Evolutionary conservation across 2,113 vertebrate species (phyloP).

Genomic region (Delphinus delphis): DNA sequence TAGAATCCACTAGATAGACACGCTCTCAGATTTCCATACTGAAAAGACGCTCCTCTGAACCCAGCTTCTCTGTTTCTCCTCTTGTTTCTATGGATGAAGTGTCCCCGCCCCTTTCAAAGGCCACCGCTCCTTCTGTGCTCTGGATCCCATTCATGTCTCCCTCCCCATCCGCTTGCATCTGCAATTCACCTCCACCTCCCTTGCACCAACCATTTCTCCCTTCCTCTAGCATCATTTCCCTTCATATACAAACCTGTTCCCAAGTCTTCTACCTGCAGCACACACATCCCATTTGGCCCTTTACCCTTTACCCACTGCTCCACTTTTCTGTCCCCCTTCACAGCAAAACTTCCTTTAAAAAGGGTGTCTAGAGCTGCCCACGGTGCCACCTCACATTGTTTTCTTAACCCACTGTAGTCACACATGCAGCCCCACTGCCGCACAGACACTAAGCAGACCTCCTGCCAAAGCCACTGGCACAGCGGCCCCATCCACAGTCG

Average conservation of each 20-base stretch:
- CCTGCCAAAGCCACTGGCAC: background rate
- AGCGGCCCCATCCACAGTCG: background rate
- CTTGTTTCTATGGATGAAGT: background rate
- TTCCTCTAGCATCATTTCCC: background rate
- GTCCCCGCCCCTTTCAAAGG: background rate
- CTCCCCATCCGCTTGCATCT: background rate
- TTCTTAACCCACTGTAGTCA: background rate
- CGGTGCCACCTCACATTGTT: background rate
- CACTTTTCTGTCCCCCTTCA: background rate
- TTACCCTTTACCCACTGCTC: background rate
- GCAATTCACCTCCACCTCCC: background rate
- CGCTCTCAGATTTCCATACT: background rate
- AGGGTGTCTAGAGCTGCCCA: too few relatives aligned
- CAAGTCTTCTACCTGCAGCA: background rate
- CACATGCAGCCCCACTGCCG: accelerated
- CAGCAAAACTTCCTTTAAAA: background rate
- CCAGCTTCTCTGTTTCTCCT: background rate
- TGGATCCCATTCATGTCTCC: background rate
- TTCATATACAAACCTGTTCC: background rate
- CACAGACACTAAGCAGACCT: background rate
- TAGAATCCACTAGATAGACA: background rate
- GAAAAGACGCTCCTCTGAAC: background rate
- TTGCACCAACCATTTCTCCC: background rate
- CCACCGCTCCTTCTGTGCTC: background rate
- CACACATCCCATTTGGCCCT: background rate